A percentile compares a stretch with the other conserved stretches of the same genome.
Conservation (phyloP, 2,797 vertebrate species). For the Arremon brunneinucha region DNA sequence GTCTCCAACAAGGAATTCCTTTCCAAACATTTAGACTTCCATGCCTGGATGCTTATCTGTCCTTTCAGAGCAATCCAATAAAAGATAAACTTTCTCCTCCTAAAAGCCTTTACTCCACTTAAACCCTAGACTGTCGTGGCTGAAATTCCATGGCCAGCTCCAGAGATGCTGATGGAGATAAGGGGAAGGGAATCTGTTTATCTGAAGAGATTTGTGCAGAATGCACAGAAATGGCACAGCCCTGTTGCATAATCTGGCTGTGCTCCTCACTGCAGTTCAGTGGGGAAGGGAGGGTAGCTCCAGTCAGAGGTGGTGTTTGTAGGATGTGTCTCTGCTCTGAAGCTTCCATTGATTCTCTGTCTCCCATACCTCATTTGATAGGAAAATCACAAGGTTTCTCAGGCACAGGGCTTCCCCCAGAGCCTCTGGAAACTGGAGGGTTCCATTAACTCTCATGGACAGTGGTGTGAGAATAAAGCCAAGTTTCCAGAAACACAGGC, state of each 20-base stretch:
- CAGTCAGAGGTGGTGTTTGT: neutral
- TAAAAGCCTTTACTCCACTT: neutral
- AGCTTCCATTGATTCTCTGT: neutral
- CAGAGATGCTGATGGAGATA: neutral
- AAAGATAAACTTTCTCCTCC: conserved; percentile 28
- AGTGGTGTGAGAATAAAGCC: neutral
- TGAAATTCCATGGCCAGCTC: neutral
- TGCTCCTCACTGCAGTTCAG: neutral
- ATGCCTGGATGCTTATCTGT: neutral
- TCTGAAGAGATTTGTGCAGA: neutral
- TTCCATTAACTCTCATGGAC: neutral
- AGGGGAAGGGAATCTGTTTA: neutral
- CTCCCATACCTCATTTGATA: neutral
- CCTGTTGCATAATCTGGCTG: neutral
- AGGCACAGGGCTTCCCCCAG: neutral
- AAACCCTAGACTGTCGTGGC: neutral
- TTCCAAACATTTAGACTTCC: neutral
- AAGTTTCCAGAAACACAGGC: neutral
- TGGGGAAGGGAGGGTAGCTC: neutral
- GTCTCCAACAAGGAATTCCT: neutral
- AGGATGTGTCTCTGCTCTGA: neutral
- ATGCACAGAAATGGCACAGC: neutral
- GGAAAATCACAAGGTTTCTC: too few relatives aligned
- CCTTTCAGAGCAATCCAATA: neutral
- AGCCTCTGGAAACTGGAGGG: neutral